Evolutionary conservation across 2,113 vertebrate species (phyloP).

Genomic region (Crotalus horridus): DNA sequence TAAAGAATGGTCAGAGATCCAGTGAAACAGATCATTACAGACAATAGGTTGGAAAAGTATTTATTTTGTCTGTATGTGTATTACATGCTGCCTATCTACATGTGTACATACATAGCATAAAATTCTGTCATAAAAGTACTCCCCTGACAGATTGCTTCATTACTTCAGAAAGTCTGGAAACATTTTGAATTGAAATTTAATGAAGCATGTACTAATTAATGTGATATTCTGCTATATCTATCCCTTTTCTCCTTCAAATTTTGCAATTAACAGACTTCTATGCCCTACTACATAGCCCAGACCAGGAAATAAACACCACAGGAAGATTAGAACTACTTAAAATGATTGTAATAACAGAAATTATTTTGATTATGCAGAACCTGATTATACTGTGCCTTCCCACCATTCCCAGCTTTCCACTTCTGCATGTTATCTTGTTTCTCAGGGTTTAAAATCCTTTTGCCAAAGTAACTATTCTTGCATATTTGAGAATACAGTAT

Average conservation of each 20-base stretch:
- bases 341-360: not conserved
- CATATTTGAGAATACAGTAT: not conserved
- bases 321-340: not conserved
- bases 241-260: not conserved
- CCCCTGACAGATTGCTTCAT: not conserved
- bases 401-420: not conserved
- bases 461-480: not conserved
- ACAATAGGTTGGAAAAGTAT: not conserved
- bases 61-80: not conserved
- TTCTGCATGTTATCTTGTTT: not conserved
- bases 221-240: not conserved
- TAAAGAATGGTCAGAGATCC: not conserved
- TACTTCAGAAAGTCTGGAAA: not conserved
- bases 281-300: not conserved
- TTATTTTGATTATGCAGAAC: not conserved
- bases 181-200: not conserved
- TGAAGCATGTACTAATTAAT: not conserved
- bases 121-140: not conserved
- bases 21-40: conserved; percentile 6
- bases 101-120: not conserved
- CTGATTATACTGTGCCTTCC: not conserved
- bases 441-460: not conserved
- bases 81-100: not conserved
- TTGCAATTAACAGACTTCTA: not conserved
- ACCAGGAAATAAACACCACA: not conserved